Conservation (phyloP, 1,140 invertebrate species). For the Drosophila parvula region DNA sequence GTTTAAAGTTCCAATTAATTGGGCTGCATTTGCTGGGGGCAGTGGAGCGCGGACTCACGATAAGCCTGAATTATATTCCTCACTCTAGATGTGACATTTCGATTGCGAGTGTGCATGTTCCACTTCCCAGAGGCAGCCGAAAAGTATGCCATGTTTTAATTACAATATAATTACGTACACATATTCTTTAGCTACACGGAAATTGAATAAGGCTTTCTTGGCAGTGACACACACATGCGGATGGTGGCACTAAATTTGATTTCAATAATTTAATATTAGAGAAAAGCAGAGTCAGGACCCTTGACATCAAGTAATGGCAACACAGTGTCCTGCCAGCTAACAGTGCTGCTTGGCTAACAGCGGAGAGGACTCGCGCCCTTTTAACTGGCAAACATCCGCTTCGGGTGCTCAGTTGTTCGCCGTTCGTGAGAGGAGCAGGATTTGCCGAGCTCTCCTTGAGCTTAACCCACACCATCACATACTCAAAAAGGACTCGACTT, state of each 20-base stretch:
- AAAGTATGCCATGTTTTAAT: slow-evolving; percentile 38
- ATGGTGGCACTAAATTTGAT: slow-evolving; percentile 33
- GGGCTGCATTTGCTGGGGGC: slow-evolving; percentile 41
- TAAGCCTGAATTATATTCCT: slow-evolving; percentile 49
- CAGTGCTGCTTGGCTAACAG: slow-evolving; percentile 44
- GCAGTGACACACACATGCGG: slow-evolving; percentile 17
- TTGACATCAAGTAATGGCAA: slow-evolving; percentile 10
- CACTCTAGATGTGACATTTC: slow-evolving; percentile 29
- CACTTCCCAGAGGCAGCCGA: neutral
- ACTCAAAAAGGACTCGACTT: slow-evolving; percentile 17
- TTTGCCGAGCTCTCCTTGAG: slow-evolving; percentile 1
- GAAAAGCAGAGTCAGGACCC: slow-evolving; percentile 13
- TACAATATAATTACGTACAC: slow-evolving; percentile 25
- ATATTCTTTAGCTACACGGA: slow-evolving; percentile 5
- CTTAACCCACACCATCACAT: neutral
- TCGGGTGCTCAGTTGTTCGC: slow-evolving; percentile 55
- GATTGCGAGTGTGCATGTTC: slow-evolving; percentile 22
- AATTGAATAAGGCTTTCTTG: slow-evolving; percentile 27
- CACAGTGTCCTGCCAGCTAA: slow-evolving; percentile 25
- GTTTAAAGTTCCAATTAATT: slow-evolving; percentile 55
- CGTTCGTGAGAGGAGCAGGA: slow-evolving; percentile 40
- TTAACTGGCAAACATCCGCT: slow-evolving; percentile 35
- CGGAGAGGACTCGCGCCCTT: slow-evolving; percentile 7
- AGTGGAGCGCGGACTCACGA: slow-evolving; percentile 33
- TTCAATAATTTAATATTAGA: slow-evolving; percentile 48